Conservation (phyloP, 2,888 invertebrate species). For the Lobophora halterata region DNA sequence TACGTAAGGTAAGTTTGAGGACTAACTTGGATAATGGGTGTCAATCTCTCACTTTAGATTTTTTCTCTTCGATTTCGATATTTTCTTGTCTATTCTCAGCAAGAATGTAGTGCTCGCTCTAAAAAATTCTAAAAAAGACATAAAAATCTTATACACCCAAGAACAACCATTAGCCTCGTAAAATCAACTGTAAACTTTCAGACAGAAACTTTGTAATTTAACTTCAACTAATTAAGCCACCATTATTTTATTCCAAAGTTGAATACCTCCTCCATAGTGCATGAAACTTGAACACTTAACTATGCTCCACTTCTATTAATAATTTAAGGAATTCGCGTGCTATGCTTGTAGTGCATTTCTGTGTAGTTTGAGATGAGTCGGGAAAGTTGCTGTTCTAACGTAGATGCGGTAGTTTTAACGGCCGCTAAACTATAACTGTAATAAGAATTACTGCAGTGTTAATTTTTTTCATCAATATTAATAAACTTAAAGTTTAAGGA, state of each 20-base stretch:
- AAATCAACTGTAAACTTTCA: conserved; percentile 27
- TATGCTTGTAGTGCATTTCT: conserved; percentile 49
- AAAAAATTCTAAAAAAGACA: conserved; percentile 7
- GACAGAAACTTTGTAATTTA: conserved; percentile 41
- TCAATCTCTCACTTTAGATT: no score
- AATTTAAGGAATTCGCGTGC: conserved; percentile 45
- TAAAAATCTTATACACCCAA: conserved; percentile 15
- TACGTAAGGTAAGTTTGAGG: no score
- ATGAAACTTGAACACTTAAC: conserved; percentile 40
- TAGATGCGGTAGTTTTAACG: conserved; percentile 11
- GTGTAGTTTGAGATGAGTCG: conserved; percentile 28
- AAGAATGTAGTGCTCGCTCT: conserved; percentile 5
- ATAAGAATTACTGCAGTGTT: no score
- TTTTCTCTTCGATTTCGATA: no score
- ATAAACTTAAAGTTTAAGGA: no score
- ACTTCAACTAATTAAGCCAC: conserved; percentile 40
- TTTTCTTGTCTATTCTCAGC: no score
- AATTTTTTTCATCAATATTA: no score
- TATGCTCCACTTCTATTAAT: conserved; percentile 43
- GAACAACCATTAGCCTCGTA: conserved; percentile 22
- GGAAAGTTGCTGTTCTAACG: conserved; percentile 9
- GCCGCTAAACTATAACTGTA: no score
- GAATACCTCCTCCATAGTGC: conserved; percentile 36
- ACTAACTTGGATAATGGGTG: no score
- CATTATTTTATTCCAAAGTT: conserved; percentile 40